phyloP scores from a whole-genome alignment of 2,888 invertebrate species.

The Alloscopus bannaensis region DNA sequence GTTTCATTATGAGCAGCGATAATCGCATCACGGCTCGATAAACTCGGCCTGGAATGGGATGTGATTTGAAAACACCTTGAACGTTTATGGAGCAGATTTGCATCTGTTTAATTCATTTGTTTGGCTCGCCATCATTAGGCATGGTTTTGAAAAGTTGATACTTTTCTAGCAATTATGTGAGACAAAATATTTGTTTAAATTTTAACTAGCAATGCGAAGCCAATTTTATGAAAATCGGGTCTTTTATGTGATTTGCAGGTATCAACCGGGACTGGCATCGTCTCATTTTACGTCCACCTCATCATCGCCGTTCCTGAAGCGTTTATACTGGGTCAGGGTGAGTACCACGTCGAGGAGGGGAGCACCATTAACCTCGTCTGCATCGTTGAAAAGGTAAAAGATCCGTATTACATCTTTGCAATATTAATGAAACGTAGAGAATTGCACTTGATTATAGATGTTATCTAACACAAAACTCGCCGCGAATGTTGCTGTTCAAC shows the following conservation, averaged over 20 bases:
- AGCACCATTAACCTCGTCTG: constrained; percentile 92
- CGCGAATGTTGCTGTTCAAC: too few relatives aligned
- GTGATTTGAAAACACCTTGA: not conserved
- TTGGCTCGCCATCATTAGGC: not conserved
- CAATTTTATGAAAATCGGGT: not conserved
- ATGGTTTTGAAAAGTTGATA: not conserved
- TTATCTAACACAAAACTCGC: too few relatives aligned
- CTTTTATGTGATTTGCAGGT: constrained; percentile 78
- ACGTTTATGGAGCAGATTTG: too few relatives aligned
- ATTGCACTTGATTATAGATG: not conserved
- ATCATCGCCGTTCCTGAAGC: constrained; percentile 92
- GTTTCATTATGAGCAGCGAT: constrained; percentile 49
- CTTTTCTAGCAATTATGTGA: not conserved
- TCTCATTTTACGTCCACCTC: constrained; percentile 91
- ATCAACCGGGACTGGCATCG: constrained; percentile 86
- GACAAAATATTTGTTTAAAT: not conserved
- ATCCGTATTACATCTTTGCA: too few relatives aligned
- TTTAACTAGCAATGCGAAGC: not conserved
- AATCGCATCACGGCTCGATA: constrained; percentile 46
- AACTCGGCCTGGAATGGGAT: constrained; percentile 10
- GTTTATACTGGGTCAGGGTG: constrained; percentile 88
- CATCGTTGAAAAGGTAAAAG: constrained; percentile 90
- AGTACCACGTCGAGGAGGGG: constrained; percentile 92
- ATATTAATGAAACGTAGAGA: not conserved
- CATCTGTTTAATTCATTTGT: too few relatives aligned